A percentile compares a stretch with the other conserved stretches of the same genome.
Evolutionary conservation across 2,113 vertebrate species (phyloP).

Genomic region (Petromus typicus): DNA sequence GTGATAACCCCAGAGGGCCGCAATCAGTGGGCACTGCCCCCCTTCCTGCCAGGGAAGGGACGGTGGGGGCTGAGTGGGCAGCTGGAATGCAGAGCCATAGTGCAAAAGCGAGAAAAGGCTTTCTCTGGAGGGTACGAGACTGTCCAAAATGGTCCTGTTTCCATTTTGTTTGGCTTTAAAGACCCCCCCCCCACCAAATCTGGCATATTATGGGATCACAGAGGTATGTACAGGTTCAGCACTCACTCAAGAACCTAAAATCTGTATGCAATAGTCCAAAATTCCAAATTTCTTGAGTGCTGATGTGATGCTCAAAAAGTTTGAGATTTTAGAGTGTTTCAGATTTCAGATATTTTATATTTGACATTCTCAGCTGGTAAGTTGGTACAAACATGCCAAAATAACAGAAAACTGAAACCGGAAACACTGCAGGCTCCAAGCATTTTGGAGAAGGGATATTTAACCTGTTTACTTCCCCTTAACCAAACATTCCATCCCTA

Average conservation of each 20-base stretch:
- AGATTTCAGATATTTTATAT: neutral
- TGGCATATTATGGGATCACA: neutral
- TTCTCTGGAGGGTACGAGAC: neutral
- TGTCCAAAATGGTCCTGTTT: neutral
- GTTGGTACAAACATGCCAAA: neutral
- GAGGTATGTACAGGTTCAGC: too few relatives aligned
- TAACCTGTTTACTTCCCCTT: neutral
- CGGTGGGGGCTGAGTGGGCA: neutral
- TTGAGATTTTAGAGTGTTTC: neutral
- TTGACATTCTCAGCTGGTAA: neutral
- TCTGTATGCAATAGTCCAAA: neutral
- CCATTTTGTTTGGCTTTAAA: neutral
- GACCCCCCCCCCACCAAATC: neutral
- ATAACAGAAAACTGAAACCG: neutral
- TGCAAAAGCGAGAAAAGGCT: neutral
- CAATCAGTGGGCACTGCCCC: neutral
- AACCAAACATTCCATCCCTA: neutral
- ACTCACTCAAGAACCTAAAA: neutral
- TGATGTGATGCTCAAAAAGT: neutral
- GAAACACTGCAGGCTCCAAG: neutral
- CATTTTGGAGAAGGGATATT: neutral
- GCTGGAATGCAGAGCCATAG: neutral
- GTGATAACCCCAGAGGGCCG: neutral
- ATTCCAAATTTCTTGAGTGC: neutral
- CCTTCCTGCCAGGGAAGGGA: neutral